A percentile compares a stretch with the other conserved stretches of the same genome.
These are phyloP conservation scores for Neotoma lepida DNA, from an alignment of 2,113 vertebrate species.

Conservation along the genomic window DNA sequence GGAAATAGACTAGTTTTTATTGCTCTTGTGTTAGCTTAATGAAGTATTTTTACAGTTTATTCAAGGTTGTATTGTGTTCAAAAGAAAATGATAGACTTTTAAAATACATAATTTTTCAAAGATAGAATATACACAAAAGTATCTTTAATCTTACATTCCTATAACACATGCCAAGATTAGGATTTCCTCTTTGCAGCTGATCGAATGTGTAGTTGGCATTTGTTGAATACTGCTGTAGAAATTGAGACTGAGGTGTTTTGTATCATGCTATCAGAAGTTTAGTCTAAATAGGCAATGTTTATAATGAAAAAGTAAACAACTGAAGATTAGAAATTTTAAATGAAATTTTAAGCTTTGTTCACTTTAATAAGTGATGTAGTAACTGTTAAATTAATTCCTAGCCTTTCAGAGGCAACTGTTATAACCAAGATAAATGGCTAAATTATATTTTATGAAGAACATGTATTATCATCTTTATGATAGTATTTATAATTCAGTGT, in stretches of 20 bases:
- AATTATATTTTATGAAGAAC: background rate
- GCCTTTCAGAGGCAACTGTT: background rate
- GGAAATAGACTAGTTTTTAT: background rate
- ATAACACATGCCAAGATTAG: background rate
- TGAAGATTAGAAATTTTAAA: conserved; percentile 45
- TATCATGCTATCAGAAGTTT: background rate
- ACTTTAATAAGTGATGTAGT: background rate
- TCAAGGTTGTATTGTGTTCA: conserved; percentile 8
- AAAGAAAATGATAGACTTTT: conserved; percentile 33
- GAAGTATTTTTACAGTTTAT: background rate
- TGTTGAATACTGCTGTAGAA: background rate
- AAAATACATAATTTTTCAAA: background rate
- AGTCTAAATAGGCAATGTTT: background rate
- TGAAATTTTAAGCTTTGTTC: conserved; percentile 1
- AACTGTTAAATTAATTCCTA: background rate
- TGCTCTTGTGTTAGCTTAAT: conserved; percentile 38
- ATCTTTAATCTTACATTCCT: background rate
- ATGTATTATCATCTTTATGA: background rate
- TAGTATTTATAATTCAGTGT: background rate
- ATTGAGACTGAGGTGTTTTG: background rate
- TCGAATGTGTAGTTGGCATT: background rate
- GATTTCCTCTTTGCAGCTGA: background rate
- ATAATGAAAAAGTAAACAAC: background rate
- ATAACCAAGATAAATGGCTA: background rate
- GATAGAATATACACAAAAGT: background rate